Evolutionary conservation across 2,797 vertebrate genomes (phyloP).

Genomic region (Chromobotia macracanthus): DNA sequence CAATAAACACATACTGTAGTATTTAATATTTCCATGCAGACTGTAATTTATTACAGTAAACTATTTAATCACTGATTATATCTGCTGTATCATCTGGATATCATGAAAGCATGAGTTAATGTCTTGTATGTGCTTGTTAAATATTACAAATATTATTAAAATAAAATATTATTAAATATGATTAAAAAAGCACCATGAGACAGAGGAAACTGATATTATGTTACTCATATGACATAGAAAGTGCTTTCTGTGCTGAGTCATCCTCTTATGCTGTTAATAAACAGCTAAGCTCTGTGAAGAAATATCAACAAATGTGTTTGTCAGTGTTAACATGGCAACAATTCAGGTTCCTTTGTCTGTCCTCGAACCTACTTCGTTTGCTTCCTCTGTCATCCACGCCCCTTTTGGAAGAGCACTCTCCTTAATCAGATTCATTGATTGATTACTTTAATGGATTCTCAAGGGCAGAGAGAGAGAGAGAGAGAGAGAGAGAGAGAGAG

Average conservation of each 20-base stretch:
- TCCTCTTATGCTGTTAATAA: neutral
- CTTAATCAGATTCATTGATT: conserved; percentile 76
- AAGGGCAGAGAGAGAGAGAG: conserved; percentile 50
- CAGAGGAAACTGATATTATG: no score
- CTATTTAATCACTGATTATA: no score
- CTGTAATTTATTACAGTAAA: no score
- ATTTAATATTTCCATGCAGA: no score
- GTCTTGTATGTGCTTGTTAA: no score
- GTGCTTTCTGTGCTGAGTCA: neutral
- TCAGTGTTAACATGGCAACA: neutral
- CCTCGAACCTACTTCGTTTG: conserved; percentile 30
- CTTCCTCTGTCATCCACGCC: conserved; percentile 47
- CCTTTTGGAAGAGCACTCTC: conserved; percentile 70
- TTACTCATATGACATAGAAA: neutral
- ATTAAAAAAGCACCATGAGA: no score
- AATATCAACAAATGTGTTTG: neutral
- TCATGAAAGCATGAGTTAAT: no score
- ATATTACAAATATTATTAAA: no score
- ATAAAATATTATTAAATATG: no score
- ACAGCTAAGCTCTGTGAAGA: neutral
- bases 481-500: neutral
- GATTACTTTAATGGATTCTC: conserved; percentile 72
- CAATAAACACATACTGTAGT: no score
- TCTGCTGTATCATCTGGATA: no score
- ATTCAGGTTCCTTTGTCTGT: neutral